Conservation (phyloP, 2,113 vertebrate genomes). For the Phasianus colchicus region DNA sequence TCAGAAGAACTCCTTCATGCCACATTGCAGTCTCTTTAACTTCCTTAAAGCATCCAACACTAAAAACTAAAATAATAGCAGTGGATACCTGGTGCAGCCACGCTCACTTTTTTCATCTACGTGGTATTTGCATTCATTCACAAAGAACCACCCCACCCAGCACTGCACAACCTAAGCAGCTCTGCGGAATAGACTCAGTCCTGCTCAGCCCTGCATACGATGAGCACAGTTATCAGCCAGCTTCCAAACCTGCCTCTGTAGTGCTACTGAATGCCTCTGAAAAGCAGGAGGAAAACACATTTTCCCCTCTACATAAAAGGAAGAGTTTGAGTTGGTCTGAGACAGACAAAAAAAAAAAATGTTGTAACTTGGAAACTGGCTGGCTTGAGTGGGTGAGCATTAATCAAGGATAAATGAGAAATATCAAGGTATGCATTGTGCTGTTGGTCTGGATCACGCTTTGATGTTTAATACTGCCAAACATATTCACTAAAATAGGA, state of each 20-base stretch:
- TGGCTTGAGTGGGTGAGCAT: not conserved
- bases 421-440: not conserved
- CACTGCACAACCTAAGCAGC: not conserved
- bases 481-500: not conserved
- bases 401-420: conserved; percentile 18
- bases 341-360: not conserved
- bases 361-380: conserved; percentile 8
- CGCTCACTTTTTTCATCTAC: not conserved
- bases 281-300: not conserved
- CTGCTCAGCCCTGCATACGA: not conserved
- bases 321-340: not conserved
- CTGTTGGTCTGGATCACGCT: not conserved
- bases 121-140: not conserved
- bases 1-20: not conserved
- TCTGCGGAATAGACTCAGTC: not conserved
- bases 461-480: not conserved
- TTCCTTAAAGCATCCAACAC: not conserved
- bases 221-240: not conserved
- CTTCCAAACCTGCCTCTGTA: not conserved
- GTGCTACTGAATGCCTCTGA: not conserved
- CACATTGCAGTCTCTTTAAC: not conserved
- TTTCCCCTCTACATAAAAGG: not conserved
- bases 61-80: not conserved
- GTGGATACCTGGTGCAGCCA: not conserved
- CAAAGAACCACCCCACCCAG: not conserved